Conservation (phyloP, 1,140 invertebrate species). For the Tetramorium parvispinum region DNA sequence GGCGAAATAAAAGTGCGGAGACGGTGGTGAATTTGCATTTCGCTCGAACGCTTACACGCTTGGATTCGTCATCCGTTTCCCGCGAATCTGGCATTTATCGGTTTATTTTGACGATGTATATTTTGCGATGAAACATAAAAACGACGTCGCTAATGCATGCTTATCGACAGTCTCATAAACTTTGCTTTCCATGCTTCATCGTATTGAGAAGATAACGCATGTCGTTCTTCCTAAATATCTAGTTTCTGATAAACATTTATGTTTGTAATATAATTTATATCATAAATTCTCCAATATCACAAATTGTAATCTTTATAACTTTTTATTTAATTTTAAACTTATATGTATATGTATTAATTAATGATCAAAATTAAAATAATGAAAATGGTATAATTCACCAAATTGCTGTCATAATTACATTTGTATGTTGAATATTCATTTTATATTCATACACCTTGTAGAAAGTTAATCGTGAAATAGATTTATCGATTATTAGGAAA, state of each 20-base stretch:
- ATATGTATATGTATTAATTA: neutral
- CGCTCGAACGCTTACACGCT: constrained; percentile 35
- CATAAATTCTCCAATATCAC: neutral
- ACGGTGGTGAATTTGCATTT: constrained; percentile 63
- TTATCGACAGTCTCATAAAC: constrained; percentile 34
- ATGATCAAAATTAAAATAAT: too few relatives aligned
- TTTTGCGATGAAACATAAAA: constrained; percentile 37
- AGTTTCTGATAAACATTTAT: constrained; percentile 37
- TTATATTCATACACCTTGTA: constrained; percentile 11
- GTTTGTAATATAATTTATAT: neutral
- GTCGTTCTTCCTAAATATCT: constrained; percentile 3
- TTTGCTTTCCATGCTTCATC: constrained; percentile 26
- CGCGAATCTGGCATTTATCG: constrained; percentile 53
- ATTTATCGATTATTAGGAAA: constrained; percentile 41
- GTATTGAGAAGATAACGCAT: neutral
- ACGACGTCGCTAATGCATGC: constrained; percentile 33
- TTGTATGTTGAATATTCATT: constrained; percentile 50
- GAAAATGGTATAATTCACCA: constrained; percentile 17
- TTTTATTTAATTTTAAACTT: neutral
- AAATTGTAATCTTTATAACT: neutral
- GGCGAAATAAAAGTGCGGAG: constrained; percentile 71
- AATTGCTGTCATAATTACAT: neutral
- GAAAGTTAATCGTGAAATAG: constrained; percentile 48
- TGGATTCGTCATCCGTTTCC: constrained; percentile 56
- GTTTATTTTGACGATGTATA: constrained; percentile 61